Evolutionary conservation across 2,113 vertebrate species (phyloP), one percentile per base, ranked within the genome.

Genomic region (Chamaea fasciata): DNA sequence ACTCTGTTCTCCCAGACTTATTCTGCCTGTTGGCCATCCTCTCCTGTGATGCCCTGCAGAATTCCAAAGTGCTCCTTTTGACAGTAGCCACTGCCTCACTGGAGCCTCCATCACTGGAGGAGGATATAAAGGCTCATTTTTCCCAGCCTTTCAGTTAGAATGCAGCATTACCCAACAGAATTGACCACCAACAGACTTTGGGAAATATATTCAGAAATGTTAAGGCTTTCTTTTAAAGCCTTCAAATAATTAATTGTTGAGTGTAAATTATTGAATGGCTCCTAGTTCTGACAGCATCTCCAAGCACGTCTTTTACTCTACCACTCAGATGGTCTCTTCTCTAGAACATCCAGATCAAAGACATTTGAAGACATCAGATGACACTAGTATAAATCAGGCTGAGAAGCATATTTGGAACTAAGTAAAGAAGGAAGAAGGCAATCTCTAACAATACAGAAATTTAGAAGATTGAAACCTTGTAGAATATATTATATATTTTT

Each of bases 41-140:
- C 6, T 23, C 4, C 28, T 67, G 27, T 7, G 14, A 42, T 53
- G 19, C 28, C 26, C 31, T 33, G 19, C 4, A 71, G 39, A 75
- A 67, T 20, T 65, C 33, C 1, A 2, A 2, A 26, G 22, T 31
- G 11, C 13, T 71, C 49, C 31, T 70, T 3, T 11, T 15, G 3
- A 3, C 10, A 8, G 14, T 0, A 7, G 23, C 4, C 33, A 11
- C 23, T 65, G 46, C 10, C 8, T 56, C 11, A 3, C 1, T 1
- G 53, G 8, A 53, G 10, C 7, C 76, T 69, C 65, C 14, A 23
- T 44, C 56, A 18, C 16, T 62, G 41, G 68, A 39, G 18, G 20
- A 69, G 16, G 19, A 27, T 37, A 8, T 20, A 75, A 83, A 53
- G 3, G 10, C 26, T 68, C 19, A 15, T 65, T 65, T 82, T 49